Evolutionary conservation across 2,113 vertebrate genomes (phyloP).

Genomic region (pig (Sus scrofa)): T2T-Sscrofa CM000812.6:178028001-178028500

Average conservation of each 20-base stretch:
- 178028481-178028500: background rate
- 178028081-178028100: background rate
- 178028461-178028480: background rate
- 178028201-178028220: background rate
- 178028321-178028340: background rate
- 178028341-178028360: background rate
- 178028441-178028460: background rate
- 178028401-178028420: background rate
- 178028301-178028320: background rate
- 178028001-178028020: background rate
- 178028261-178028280: background rate
- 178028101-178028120: background rate
- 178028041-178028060: background rate
- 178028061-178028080: background rate
- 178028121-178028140: background rate
- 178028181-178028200: background rate
- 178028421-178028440: background rate
- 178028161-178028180: background rate
- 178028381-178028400: background rate
- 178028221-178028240: background rate
- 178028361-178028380: background rate
- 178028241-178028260: background rate
- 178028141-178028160: background rate
- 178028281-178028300: conserved; percentile 5
- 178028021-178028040: background rate